phyloP scores from a whole-genome alignment of 2,113 vertebrate species.

The Laticauda colubrina region DNA sequence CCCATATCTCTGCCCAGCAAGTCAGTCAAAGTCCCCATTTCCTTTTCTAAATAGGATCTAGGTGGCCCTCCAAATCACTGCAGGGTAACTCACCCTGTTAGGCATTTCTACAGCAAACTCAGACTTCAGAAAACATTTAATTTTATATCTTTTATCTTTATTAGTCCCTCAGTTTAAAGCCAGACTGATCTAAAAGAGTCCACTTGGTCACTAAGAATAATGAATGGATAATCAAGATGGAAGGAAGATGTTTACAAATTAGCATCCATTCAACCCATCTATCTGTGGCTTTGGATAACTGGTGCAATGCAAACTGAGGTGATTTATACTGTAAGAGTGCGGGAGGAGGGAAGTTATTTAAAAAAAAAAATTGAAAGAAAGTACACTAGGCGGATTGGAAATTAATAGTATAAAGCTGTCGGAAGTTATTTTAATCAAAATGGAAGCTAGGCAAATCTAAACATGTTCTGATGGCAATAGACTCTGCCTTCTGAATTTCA shows the following conservation, averaged over 20 bases:
- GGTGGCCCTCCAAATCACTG: neutral
- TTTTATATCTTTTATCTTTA: conserved; percentile 45
- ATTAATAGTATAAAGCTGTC: conserved; percentile 75
- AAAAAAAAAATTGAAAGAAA: conserved; percentile 5
- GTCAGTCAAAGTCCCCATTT: neutral
- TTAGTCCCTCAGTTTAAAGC: conserved; percentile 42
- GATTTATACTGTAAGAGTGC: conserved; percentile 66
- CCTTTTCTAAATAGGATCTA: neutral
- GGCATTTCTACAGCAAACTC: neutral
- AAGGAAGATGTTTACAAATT: conserved; percentile 18
- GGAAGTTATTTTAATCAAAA: conserved; percentile 67
- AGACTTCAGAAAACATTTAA: neutral
- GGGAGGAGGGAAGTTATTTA: neutral
- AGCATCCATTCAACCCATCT: conserved; percentile 39
- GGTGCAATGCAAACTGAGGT: conserved; percentile 30
- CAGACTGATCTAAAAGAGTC: conserved; percentile 28
- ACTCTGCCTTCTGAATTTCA: conserved; percentile 38
- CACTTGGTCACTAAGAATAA: conserved; percentile 8
- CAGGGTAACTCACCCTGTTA: neutral
- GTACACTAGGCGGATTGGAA: conserved; percentile 57
- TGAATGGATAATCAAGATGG: conserved; percentile 23
- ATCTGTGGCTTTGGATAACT: conserved; percentile 29
- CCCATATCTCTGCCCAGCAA: neutral
- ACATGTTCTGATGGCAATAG: conserved; percentile 24
- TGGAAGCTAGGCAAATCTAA: conserved; percentile 55